These are phyloP conservation scores for Hesperophylax magnus DNA, from an alignment of 1,140 invertebrate species.

Conservation along the genomic window DNA sequence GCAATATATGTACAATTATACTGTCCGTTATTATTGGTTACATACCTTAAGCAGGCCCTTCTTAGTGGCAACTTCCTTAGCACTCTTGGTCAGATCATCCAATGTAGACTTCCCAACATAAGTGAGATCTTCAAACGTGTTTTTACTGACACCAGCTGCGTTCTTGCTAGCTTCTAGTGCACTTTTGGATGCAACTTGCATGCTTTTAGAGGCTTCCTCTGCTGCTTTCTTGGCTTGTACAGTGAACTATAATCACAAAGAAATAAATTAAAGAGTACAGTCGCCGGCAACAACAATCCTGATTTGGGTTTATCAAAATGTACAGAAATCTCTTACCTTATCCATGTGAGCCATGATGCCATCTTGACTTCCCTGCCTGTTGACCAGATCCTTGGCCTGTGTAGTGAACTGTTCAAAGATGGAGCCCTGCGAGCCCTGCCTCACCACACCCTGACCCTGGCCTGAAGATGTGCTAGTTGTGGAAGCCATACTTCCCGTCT, in stretches of 20 bases:
- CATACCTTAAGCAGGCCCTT: slow-evolving; percentile 86
- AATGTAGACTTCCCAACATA: slow-evolving; percentile 90
- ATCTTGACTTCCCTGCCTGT: slow-evolving; percentile 90
- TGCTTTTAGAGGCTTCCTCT: slow-evolving; percentile 85
- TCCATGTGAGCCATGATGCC: slow-evolving; percentile 91
- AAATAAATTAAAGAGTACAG: neutral
- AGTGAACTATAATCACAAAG: slow-evolving; percentile 75
- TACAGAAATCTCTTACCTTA: slow-evolving; percentile 74
- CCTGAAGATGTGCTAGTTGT: slow-evolving; percentile 55
- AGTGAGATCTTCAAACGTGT: slow-evolving; percentile 88
- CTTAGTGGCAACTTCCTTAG: slow-evolving; percentile 88
- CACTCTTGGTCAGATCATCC: slow-evolving; percentile 92
- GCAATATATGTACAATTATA: too few relatives aligned
- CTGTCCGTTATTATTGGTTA: too few relatives aligned
- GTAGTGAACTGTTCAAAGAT: slow-evolving; percentile 88
- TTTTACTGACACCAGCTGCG: slow-evolving; percentile 89
- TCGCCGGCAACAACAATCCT: neutral
- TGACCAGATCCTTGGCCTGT: slow-evolving; percentile 90
- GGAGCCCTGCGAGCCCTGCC: slow-evolving; percentile 86
- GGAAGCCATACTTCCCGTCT: slow-evolving; percentile 50
- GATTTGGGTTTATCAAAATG: neutral
- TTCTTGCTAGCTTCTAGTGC: slow-evolving; percentile 90
- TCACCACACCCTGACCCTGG: slow-evolving; percentile 69
- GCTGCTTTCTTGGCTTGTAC: slow-evolving; percentile 91
- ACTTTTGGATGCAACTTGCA: slow-evolving; percentile 85